phyloP scores from a whole-genome alignment of 2,113 vertebrate genomes.

The Peromyscus leucopus region DNA sequence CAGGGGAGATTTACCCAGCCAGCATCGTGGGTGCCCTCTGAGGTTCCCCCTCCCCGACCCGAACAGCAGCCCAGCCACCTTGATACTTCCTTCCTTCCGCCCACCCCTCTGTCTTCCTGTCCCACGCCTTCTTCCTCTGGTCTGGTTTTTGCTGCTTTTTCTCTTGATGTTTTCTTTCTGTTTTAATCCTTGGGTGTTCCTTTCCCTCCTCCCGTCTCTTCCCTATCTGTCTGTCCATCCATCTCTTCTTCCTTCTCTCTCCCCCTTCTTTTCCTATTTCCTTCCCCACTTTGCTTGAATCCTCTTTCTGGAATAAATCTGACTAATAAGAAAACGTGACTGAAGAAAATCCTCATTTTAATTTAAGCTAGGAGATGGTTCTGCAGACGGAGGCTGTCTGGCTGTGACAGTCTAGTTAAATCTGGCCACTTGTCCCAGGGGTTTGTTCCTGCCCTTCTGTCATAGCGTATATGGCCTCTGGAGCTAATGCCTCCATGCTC shows the following conservation, averaged over 20 bases:
- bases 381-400: not conserved
- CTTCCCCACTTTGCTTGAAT: not conserved
- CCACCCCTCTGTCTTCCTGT: too few relatives aligned
- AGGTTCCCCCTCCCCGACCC: too few relatives aligned
- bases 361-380: not conserved
- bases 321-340: not conserved
- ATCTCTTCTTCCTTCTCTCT: not conserved
- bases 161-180: not conserved
- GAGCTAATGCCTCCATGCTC: not conserved
- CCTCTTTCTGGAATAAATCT: not conserved
- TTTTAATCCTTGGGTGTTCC: not conserved
- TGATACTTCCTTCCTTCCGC: not conserved
- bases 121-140: not conserved
- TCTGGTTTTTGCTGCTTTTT: not conserved
- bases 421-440: not conserved
- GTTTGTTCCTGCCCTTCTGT: not conserved
- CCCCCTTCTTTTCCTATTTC: not conserved
- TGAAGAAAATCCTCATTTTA: not conserved
- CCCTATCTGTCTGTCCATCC: not conserved
- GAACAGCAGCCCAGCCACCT: rapidly evolving
- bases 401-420: not conserved
- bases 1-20: not conserved
- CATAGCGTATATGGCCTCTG: not conserved
- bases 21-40: too few relatives aligned
- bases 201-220: not conserved